These are phyloP conservation scores for Dynastes tityus DNA, from an alignment of 2,888 invertebrate species.

Conservation along the genomic window DNA sequence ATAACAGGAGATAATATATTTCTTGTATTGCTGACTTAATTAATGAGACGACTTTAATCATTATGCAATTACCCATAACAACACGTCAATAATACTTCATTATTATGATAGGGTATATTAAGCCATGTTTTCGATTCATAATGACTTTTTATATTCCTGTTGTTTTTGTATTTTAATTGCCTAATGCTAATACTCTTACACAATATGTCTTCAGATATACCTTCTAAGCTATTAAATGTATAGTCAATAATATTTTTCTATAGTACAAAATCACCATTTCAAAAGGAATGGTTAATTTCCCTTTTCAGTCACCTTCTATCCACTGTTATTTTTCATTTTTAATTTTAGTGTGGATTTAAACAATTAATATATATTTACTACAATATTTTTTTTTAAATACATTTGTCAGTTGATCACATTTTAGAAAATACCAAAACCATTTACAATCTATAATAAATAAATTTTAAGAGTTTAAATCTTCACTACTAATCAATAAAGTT, in stretches of 20 bases:
- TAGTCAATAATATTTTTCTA: constrained; percentile 48
- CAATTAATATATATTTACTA: constrained; percentile 35
- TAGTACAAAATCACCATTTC: constrained; percentile 51
- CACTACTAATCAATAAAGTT: constrained; percentile 2
- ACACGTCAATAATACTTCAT: background rate
- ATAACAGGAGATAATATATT: background rate
- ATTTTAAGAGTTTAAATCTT: constrained; percentile 38
- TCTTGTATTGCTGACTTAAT: background rate
- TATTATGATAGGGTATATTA: background rate
- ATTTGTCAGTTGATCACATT: constrained; percentile 34
- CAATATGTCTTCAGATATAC: constrained; percentile 41
- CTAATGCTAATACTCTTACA: constrained; percentile 35
- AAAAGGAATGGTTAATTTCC: constrained; percentile 42
- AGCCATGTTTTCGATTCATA: background rate
- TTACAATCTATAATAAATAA: constrained; percentile 36
- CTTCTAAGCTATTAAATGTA: constrained; percentile 47
- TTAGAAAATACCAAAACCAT: constrained; percentile 13
- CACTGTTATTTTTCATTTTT: constrained; percentile 36
- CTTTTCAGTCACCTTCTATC: constrained; percentile 49
- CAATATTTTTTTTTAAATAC: constrained; percentile 2
- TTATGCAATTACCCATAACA: background rate
- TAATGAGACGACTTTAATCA: no score
- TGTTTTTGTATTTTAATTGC: constrained; percentile 14
- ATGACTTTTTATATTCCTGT: background rate
- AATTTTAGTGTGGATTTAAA: constrained; percentile 40